phyloP scores from a whole-genome alignment of 2,888 invertebrate genomes.

The Catonia carolina region DNA sequence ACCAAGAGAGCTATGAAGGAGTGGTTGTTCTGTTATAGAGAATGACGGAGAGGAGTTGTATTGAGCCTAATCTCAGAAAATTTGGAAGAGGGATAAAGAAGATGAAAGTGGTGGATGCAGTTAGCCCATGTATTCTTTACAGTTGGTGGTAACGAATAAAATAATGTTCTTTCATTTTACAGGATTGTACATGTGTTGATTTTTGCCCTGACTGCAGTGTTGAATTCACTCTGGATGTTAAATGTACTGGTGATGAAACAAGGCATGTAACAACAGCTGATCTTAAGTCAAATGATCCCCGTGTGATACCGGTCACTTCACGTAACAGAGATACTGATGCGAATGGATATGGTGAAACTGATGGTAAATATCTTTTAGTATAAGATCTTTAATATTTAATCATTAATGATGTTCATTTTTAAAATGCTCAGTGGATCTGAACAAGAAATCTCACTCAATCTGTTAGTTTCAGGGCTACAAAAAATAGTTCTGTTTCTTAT shows the following conservation, averaged over 20 bases:
- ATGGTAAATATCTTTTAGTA: constrained; percentile 53
- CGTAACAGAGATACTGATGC: constrained; percentile 87
- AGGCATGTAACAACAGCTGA: constrained; percentile 95
- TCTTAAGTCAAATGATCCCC: constrained; percentile 81
- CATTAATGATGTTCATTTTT: constrained; percentile 17
- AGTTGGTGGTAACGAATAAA: no score
- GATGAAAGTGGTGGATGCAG: no score
- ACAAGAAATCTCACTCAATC: no score
- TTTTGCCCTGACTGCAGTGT: constrained; percentile 98
- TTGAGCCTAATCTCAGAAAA: no score
- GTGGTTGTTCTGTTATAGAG: no score
- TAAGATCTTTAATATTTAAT: background rate
- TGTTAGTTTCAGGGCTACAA: no score
- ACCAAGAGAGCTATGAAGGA: no score
- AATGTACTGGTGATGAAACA: constrained; percentile 90
- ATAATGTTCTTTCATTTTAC: no score
- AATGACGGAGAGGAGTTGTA: no score
- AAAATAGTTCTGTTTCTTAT: no score
- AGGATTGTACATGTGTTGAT: constrained; percentile 95
- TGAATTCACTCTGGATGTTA: constrained; percentile 94
- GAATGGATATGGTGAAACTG: constrained; percentile 87
- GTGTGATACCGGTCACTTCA: constrained; percentile 90
- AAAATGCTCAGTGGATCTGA: background rate
- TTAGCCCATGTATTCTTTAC: no score
- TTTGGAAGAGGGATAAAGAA: no score